Conservation (phyloP, 1,140 invertebrate species). For the Lanistes nyassanus region DNA sequence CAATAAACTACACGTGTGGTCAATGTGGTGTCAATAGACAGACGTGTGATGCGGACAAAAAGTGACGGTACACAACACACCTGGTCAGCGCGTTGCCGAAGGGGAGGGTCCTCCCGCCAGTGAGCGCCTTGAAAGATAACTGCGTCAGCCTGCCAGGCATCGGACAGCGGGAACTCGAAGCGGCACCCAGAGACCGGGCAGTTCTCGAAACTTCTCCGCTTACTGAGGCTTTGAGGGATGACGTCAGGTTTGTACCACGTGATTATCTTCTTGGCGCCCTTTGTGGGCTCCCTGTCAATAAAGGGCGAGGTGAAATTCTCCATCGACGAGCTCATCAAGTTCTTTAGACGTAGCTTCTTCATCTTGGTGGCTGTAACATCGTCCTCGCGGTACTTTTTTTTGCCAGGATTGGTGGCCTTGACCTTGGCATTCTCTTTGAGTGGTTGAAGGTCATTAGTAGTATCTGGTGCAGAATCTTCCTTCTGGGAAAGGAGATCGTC, state of each 20-base stretch:
- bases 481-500: background rate
- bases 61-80: background rate
- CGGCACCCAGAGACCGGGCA: conserved; percentile 2
- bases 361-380: background rate
- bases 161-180: conserved; percentile 5
- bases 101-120: background rate
- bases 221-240: background rate
- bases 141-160: background rate
- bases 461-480: background rate
- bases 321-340: background rate
- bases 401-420: no score
- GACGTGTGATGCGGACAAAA: no score
- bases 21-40: no score
- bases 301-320: conserved; percentile 17
- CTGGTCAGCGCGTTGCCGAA: conserved; percentile 6
- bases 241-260: conserved; percentile 10
- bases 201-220: background rate
- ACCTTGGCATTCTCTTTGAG: background rate
- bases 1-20: no score
- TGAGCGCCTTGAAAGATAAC: background rate
- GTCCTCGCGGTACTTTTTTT: no score
- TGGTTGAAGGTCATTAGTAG: background rate
- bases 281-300: background rate
- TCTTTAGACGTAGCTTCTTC: background rate
- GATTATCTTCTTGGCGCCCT: conserved; percentile 8